These are phyloP conservation scores for Lathronympha strigana DNA, from an alignment of 2,888 invertebrate species.

Conservation along the genomic window DNA sequence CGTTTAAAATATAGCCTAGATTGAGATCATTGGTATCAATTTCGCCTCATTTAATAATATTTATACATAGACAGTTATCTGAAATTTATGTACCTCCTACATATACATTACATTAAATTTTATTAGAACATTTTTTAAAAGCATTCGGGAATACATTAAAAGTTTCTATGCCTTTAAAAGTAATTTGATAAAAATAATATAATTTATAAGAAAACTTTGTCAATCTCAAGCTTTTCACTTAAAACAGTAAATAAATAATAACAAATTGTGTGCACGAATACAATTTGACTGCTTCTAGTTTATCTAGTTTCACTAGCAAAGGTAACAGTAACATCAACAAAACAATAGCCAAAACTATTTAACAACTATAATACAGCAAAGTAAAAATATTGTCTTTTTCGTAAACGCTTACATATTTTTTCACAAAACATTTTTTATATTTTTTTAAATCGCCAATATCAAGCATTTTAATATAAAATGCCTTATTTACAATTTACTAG, in stretches of 20 bases:
- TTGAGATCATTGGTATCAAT: conserved; percentile 26
- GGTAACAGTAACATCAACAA: conserved; percentile 14
- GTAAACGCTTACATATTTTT: conserved; percentile 18
- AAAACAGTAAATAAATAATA: not conserved
- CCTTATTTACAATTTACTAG: conserved; percentile 33
- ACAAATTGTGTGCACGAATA: not conserved
- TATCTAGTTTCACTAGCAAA: conserved; percentile 1
- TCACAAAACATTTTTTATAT: not conserved
- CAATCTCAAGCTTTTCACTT: not conserved
- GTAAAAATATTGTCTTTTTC: conserved; percentile 22
- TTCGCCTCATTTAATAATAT: conserved; percentile 3
- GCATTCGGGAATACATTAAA: not conserved
- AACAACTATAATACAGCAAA: conserved; percentile 19
- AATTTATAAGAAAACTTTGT: not conserved
- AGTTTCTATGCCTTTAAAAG: not conserved
- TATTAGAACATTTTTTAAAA: too few relatives aligned
- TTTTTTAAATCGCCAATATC: conserved; percentile 16
- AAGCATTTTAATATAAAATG: conserved; percentile 38
- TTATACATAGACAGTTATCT: not conserved
- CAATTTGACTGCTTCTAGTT: conserved; percentile 10
- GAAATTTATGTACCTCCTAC: conserved; percentile 11
- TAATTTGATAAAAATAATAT: not conserved
- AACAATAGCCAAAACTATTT: conserved; percentile 2
- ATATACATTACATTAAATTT: not conserved
- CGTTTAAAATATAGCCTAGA: conserved; percentile 4